These are phyloP conservation scores for Callimorpha dominula DNA, from an alignment of 2,888 invertebrate species.

Conservation along the genomic window DNA sequence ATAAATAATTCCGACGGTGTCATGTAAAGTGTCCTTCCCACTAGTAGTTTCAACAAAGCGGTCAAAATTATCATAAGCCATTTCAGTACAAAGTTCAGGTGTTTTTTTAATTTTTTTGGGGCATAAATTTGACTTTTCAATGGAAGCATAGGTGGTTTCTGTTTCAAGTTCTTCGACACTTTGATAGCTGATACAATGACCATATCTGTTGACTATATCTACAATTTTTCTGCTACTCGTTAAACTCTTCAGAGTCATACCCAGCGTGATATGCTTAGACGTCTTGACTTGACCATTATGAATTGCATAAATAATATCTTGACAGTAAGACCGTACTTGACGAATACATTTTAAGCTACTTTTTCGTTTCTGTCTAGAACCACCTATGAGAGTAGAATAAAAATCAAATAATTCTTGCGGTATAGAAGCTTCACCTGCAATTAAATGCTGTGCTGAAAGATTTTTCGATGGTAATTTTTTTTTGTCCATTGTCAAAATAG, in stretches of 20 bases:
- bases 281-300: constrained; percentile 10
- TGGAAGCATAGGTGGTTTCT: not conserved
- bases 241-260: constrained; percentile 15
- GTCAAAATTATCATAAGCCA: not conserved
- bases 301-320: constrained; percentile 15
- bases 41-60: not conserved
- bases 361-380: constrained; percentile 35
- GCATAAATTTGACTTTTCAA: not conserved
- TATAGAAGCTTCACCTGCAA: constrained; percentile 32
- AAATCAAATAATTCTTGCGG: constrained; percentile 37
- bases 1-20: not conserved
- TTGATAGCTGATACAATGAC: not conserved
- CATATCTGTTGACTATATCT: constrained; percentile 1
- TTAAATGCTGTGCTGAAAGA: constrained; percentile 36
- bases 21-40: not conserved
- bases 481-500: constrained; percentile 31
- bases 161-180: not conserved
- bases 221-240: constrained; percentile 23
- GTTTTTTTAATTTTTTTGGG: not conserved
- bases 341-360: constrained; percentile 34
- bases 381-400: constrained; percentile 36
- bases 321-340: constrained; percentile 27
- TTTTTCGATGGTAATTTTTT: constrained; percentile 28
- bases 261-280: constrained; percentile 4
- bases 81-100: not conserved